Percentiles rank a stretch among this genome's conserved stretches.
phyloP scores from a whole-genome alignment of 2,888 invertebrate species.

The Lingula anatina region DNA sequence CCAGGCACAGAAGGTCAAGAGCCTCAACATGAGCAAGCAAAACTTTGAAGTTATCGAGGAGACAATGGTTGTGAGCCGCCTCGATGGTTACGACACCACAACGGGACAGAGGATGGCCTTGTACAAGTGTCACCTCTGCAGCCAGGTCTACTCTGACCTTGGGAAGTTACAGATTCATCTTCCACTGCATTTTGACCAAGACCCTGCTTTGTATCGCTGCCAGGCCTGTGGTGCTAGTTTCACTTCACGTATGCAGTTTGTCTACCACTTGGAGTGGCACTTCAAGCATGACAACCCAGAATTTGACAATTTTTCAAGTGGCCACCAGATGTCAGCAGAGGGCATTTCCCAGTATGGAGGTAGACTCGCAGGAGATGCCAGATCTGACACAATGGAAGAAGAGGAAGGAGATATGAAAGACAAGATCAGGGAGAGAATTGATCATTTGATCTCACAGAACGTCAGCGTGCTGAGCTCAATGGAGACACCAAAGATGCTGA shows the following conservation, averaged over 20 bases:
- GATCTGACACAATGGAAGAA: too few species aligned
- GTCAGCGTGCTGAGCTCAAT: too few species aligned
- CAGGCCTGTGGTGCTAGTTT: constrained; percentile 39
- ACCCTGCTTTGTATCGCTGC: constrained; percentile 36
- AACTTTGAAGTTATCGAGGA: constrained; percentile 35
- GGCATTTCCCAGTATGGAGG: background rate
- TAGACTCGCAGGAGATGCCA: background rate
- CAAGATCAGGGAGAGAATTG: too few species aligned
- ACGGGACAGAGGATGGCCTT: constrained; percentile 36
- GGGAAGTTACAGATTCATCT: constrained; percentile 43
- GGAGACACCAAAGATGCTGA: too few species aligned
- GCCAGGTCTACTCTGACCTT: constrained; percentile 37
- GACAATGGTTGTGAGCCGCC: constrained; percentile 38
- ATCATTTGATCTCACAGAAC: too few species aligned
- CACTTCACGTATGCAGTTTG: constrained; percentile 27
- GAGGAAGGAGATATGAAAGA: too few species aligned
- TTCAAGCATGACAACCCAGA: background rate
- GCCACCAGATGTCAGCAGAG: background rate
- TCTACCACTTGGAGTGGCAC: background rate
- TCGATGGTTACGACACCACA: constrained; percentile 39
- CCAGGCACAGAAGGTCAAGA: too few species aligned
- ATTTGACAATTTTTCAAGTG: too few species aligned
- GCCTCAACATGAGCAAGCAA: too few species aligned
- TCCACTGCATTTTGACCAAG: constrained; percentile 39
- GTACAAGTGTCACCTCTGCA: constrained; percentile 49